These are phyloP conservation scores for Catostomus latipinnis DNA, from an alignment of 2,797 vertebrate species.

Conservation along the genomic window DNA sequence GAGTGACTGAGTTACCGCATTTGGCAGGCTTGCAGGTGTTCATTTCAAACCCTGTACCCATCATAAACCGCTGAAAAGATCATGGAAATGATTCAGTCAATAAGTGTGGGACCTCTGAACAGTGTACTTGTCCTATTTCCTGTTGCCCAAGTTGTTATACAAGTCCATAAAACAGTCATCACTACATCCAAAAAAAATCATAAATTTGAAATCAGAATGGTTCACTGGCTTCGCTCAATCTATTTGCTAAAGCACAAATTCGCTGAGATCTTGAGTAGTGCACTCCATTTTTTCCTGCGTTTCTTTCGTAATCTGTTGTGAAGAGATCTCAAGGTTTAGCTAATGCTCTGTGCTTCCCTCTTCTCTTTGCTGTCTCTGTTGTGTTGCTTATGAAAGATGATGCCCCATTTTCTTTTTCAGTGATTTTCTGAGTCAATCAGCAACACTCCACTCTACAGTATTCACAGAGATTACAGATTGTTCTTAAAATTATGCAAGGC, in stretches of 20 bases:
- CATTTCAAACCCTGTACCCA: too few relatives aligned
- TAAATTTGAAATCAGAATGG: neutral
- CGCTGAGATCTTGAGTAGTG: neutral
- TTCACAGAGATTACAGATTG: constrained; percentile 12
- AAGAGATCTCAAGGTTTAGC: constrained; percentile 38
- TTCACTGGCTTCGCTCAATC: constrained; percentile 6
- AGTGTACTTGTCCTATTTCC: too few relatives aligned
- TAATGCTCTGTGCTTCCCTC: constrained; percentile 6
- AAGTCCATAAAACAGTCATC: neutral
- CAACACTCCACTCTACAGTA: neutral
- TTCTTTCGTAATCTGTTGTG: constrained; percentile 34
- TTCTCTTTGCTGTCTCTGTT: constrained; percentile 23
- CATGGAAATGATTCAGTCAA: too few relatives aligned
- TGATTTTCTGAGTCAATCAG: constrained; percentile 42
- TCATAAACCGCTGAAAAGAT: too few relatives aligned
- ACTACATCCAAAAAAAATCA: neutral
- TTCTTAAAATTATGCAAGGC: constrained; percentile 47
- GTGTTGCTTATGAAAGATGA: constrained; percentile 33
- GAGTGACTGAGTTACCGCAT: too few relatives aligned
- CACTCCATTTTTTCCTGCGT: neutral
- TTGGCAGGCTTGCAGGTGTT: too few relatives aligned
- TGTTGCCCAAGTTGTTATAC: too few relatives aligned
- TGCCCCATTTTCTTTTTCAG: constrained; percentile 18
- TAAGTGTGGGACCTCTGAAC: too few relatives aligned
- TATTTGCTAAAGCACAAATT: constrained; percentile 23